A percentile compares a stretch with the other conserved stretches of the same genome.
Conservation (phyloP, 1,140 invertebrate genomes). For the Tyrophagus putrescentiae region DNA sequence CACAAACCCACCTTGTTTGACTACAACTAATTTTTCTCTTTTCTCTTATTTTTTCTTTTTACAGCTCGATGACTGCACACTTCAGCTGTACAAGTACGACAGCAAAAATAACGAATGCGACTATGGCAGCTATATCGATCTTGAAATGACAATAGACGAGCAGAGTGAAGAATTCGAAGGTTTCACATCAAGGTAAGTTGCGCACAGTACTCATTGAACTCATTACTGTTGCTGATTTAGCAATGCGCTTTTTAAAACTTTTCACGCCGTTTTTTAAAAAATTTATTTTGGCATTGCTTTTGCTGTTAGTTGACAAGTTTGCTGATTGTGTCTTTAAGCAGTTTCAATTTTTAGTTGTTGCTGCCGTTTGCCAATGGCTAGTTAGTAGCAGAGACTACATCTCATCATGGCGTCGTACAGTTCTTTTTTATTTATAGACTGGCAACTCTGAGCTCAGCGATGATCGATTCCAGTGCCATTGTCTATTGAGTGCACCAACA, state of each 20-base stretch:
- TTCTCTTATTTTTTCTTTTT: slow-evolving; percentile 22
- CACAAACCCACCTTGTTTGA: no score
- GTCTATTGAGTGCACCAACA: no score
- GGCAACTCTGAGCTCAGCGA: no score
- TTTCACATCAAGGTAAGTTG: slow-evolving; percentile 81
- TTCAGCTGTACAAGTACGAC: slow-evolving; percentile 79
- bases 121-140: slow-evolving; percentile 86
- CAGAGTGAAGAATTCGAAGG: slow-evolving; percentile 90
- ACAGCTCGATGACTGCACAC: slow-evolving; percentile 85
- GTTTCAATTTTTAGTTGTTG: no score
- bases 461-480: no score
- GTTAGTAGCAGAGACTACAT: no score
- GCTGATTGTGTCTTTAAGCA: no score
- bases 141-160: slow-evolving; percentile 83
- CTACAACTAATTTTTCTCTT: neutral
- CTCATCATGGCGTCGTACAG: no score
- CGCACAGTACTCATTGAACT: neutral
- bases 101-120: slow-evolving; percentile 45
- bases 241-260: neutral
- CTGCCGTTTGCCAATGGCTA: no score
- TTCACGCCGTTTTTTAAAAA: neutral
- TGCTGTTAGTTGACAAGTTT: no score
- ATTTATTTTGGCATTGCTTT: neutral
- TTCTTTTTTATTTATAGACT: no score
- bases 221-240: neutral